Conservation (phyloP, 2,888 invertebrate species). For the Aphodius sticticus region DNA sequence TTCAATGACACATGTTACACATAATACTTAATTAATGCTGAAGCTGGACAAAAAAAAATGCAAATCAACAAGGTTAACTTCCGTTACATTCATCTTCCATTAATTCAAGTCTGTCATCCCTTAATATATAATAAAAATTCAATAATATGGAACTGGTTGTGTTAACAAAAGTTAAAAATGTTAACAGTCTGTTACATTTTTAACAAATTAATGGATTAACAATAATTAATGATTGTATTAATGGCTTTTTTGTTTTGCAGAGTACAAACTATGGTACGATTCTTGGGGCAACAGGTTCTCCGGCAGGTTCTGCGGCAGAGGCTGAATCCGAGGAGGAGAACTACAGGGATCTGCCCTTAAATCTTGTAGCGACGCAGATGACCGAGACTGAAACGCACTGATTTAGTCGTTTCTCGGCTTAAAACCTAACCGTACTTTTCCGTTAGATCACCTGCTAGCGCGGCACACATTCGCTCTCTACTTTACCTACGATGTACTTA, state of each 20-base stretch:
- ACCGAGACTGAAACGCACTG: slow-evolving; percentile 64
- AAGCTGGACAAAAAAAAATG: no score
- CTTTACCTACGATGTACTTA: slow-evolving; percentile 19
- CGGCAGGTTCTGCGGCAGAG: slow-evolving; percentile 52
- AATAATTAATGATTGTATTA: no score
- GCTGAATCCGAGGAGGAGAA: slow-evolving; percentile 63
- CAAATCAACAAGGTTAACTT: no score
- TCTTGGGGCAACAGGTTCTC: slow-evolving; percentile 51
- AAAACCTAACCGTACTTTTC: background rate
- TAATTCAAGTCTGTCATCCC: no score
- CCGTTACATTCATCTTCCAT: no score
- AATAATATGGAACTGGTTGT: no score
- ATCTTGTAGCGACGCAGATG: slow-evolving; percentile 74
- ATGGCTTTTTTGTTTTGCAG: background rate
- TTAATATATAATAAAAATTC: no score
- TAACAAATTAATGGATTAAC: no score
- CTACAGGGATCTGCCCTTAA: slow-evolving; percentile 71
- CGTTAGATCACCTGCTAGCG: background rate
- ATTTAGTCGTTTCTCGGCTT: slow-evolving; percentile 29
- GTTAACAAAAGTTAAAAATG: no score
- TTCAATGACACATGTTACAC: no score
- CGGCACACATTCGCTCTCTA: slow-evolving; percentile 12
- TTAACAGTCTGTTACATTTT: no score
- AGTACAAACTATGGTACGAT: background rate
- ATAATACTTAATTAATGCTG: no score